phyloP scores from a whole-genome alignment of 2,113 vertebrate genomes.

The Thinocorus orbignyianus region DNA sequence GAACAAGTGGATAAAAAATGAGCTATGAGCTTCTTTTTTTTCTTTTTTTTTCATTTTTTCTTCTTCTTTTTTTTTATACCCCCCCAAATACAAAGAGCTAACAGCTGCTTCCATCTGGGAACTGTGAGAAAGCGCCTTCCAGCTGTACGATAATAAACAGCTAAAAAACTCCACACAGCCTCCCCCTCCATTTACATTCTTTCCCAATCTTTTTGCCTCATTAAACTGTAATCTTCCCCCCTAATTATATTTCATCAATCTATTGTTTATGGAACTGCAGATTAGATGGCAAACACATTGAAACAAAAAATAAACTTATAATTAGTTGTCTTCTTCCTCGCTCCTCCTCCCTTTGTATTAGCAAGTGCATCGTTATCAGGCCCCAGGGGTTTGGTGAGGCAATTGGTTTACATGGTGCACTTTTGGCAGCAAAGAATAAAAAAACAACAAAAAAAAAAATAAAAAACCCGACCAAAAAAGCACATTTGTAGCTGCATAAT shows the following conservation, averaged over 20 bases:
- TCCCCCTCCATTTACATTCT: conserved; percentile 75
- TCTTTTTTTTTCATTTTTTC: not conserved
- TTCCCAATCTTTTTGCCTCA: conserved; percentile 74
- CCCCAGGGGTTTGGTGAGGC: conserved; percentile 34
- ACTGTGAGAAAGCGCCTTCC: conserved; percentile 70
- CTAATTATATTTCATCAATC: conserved; percentile 84
- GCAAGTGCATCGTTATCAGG: conserved; percentile 61
- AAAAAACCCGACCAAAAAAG: too few species aligned
- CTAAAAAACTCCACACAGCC: conserved; percentile 55
- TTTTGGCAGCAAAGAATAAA: conserved; percentile 61
- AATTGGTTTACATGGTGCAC: conserved; percentile 34
- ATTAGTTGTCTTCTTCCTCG: conserved; percentile 56
- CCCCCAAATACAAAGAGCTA: not conserved
- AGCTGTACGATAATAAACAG: conserved; percentile 83
- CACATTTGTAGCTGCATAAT: conserved; percentile 58
- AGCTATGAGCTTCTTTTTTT: conserved; percentile 61
- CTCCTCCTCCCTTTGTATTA: conserved; percentile 55
- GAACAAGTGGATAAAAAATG: conserved; percentile 74
- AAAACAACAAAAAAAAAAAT: not conserved
- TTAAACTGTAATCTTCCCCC: conserved; percentile 77
- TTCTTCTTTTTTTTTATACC: not conserved
- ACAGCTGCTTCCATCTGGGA: conserved; percentile 81
- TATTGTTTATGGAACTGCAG: conserved; percentile 80
- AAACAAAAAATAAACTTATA: conserved; percentile 74
- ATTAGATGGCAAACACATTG: conserved; percentile 78